phyloP scores from a whole-genome alignment of 2,797 vertebrate species.

The Tokudaia muenninki region DNA sequence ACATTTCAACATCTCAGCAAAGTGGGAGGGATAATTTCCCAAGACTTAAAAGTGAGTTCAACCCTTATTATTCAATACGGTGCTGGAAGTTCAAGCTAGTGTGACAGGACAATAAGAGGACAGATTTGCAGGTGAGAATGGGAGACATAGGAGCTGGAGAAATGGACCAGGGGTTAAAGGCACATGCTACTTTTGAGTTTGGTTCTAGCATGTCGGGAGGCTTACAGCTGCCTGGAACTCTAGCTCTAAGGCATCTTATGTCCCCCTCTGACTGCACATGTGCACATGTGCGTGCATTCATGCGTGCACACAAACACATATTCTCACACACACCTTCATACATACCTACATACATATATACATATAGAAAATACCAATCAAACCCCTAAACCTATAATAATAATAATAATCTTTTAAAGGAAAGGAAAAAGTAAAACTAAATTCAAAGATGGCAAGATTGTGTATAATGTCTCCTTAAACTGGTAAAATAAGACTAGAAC shows the following conservation, averaged over 20 bases:
- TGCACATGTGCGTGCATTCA: not conserved
- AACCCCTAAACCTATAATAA: too few species aligned
- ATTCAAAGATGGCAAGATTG: not conserved
- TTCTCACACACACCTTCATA: not conserved
- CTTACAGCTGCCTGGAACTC: not conserved
- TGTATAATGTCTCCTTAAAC: not conserved
- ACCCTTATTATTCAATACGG: not conserved
- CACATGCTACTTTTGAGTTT: not conserved
- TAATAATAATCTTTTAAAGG: not conserved
- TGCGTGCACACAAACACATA: not conserved
- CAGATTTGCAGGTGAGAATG: not conserved
- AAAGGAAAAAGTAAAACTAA: constrained; percentile 34
- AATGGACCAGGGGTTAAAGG: not conserved
- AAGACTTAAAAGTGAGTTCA: constrained; percentile 41
- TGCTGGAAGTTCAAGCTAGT: not conserved
- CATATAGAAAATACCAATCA: not conserved
- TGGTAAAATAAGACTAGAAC: not conserved
- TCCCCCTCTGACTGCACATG: not conserved
- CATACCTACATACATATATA: not conserved
- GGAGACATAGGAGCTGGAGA: not conserved
- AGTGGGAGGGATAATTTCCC: not conserved
- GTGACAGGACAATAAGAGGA: not conserved
- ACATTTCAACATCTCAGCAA: not conserved
- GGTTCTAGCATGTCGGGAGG: not conserved
- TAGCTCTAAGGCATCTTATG: not conserved